Base-by-base conservation (phyloP, 2,113 vertebrate genomes). In the Nyctibius bracteatus region DNA sequence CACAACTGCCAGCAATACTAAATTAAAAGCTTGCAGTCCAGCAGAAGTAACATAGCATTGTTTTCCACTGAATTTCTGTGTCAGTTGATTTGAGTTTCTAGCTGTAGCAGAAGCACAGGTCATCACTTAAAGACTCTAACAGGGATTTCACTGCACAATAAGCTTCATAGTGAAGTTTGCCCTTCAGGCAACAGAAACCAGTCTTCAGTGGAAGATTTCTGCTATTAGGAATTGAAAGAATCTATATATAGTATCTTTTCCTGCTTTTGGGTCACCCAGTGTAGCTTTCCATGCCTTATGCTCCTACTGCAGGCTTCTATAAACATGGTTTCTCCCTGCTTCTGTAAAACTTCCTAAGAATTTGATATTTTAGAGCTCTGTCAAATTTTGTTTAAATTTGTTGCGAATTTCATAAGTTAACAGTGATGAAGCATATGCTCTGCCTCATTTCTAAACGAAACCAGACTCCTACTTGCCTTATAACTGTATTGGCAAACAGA, bases 41-140 rank as follows among this genome's bases (percentile, higher is more conserved):
- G 27, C 30, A 77, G 39, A 41, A 62, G 24, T 49, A 62, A 59
- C 8, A 57, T 28, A 59, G 21, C 0, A 0, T 46, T 20, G 28
- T 12, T 87, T 90, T 85, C 41, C 43, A 49, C 22, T 22, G 23
- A 65, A 46, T 37, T 87, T 54, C 31, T 62, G 14, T 12, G 37
- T 73, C 49, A 12, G 9, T 14, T 65, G 28, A 30, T 4, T 4
- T 33, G 46, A 81, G 14, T n/a, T 74, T 35, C 37, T 66, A 81
- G 63, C 58, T 52, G 77, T 59, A 72, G 37, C 59, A 49, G 27
- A 84, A 87, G 27, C 59, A 68, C 35, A 23, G n/a, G 14, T 46
- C 25, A 9, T 71, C 44, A 75, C 62, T 58, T 67, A 37, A 82
- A 83, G 41, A 57, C 13, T 52, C 33, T 41, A 30, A 30, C 10